Base-by-base conservation (phyloP, 2,113 vertebrate species). In the Proteles cristata region DNA sequence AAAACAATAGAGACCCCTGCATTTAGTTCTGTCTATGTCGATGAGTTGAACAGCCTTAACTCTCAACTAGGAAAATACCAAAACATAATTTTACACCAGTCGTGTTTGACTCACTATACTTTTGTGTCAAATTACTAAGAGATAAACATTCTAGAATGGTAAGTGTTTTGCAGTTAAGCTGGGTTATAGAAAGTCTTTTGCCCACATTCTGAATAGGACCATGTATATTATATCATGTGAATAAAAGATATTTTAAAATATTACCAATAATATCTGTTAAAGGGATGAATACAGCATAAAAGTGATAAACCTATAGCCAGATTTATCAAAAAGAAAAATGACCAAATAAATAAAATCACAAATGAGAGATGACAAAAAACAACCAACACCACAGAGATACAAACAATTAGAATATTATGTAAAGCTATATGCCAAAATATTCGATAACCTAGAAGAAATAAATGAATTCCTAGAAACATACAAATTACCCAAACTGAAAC, bases 81-180 rank as follows among this genome's bases (percentile, higher is more conserved):
- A 65, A 73, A 35, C 26, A 39, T 87, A n/a, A 66, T 83, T 90
- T 45, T 92, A 69, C 17, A 81, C 58, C 39, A 45, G 33, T 92
- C n/a, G 26, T 82, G n/a, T 93, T 89, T 90, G 86, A 97, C 53
- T 95, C 77, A 88, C 45, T 76, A 91, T 14, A 66, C 25, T 73
- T 50, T 5, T 1, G 2, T 43, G 55, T 80, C 85, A 68, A 91
- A 48, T 86, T 63, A 28, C 81, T 58, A 73, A 91, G 69, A 79
- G 35, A n/a, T 92, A 96, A 97, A 88, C 71, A 94, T 87, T 83
- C 63, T 50, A 85, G 7, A 81, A 80, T 2, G 39, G 33, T 96
- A 86, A 96, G 63, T n/a, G 61, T 73, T 84, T 63, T 87, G 65
- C 66, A 23, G 23, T 79, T 79, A 39, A 76, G 19, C 21, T 58